A percentile compares a stretch with the other conserved stretches of the same genome.
Conservation (phyloP, 1,140 invertebrate species). For the Neodiprion lecontei region DNA sequence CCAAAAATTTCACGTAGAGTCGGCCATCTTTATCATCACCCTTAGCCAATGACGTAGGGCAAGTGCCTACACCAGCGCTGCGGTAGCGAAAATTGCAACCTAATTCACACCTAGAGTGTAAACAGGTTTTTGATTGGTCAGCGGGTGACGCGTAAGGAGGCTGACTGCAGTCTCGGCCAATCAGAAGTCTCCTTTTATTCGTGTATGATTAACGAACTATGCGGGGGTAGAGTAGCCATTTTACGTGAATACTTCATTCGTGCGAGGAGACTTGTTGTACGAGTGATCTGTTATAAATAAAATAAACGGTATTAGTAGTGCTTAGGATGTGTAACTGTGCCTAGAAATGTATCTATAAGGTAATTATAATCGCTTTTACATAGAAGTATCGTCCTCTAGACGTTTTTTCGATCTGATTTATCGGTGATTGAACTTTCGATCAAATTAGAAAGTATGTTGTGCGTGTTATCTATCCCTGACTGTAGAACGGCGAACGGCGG, state of each 20-base stretch:
- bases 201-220: constrained; percentile 26
- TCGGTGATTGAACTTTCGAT: neutral
- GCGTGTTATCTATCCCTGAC: neutral
- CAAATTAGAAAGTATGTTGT: neutral
- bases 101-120: neutral
- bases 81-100: constrained; percentile 5
- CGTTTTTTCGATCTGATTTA: constrained; percentile 29
- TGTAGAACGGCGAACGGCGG: neutral
- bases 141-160: neutral
- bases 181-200: neutral
- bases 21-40: neutral
- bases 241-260: constrained; percentile 32
- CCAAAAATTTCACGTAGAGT: neutral
- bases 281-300: neutral
- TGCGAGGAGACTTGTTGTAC: constrained; percentile 24
- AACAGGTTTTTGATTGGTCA: neutral
- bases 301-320: neutral
- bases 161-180: constrained; percentile 27
- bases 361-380: neutral
- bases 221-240: constrained; percentile 31
- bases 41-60: neutral
- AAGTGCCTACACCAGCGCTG: neutral
- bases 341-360: neutral
- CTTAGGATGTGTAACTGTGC: neutral
- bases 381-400: neutral